A percentile compares a stretch with the other conserved stretches of the same genome.
These are phyloP conservation scores for Nasonia giraulti DNA, from an alignment of 1,140 invertebrate genomes.

Conservation along the genomic window DNA sequence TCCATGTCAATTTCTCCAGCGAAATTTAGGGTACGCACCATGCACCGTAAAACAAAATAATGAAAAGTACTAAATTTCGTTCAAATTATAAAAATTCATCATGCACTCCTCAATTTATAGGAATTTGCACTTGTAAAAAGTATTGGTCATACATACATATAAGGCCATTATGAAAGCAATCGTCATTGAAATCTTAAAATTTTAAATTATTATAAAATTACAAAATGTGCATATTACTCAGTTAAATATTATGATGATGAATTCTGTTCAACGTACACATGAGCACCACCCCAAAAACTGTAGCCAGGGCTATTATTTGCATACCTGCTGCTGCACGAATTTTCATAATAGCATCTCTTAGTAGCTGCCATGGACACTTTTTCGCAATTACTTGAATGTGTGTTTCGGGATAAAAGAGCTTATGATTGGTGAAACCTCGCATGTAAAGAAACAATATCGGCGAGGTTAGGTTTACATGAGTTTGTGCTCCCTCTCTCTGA, in stretches of 20 bases:
- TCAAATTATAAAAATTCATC: constrained; percentile 19
- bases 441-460: constrained; percentile 12
- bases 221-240: constrained; percentile 17
- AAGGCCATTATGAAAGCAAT: constrained; percentile 8
- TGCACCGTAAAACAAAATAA: constrained; percentile 31
- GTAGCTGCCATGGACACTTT: constrained; percentile 59
- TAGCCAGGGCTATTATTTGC: constrained; percentile 15
- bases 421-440: not conserved
- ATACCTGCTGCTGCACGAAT: constrained; percentile 1
- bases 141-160: constrained; percentile 7
- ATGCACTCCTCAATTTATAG: not conserved
- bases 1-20: not conserved
- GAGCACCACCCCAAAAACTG: not conserved
- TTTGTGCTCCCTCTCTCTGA: not conserved
- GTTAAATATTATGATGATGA: constrained; percentile 7
- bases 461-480: constrained; percentile 1
- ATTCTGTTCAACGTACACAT: constrained; percentile 8
- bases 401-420: constrained; percentile 6
- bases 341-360: constrained; percentile 51
- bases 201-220: constrained; percentile 37
- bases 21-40: constrained; percentile 12
- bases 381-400: constrained; percentile 15
- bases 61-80: constrained; percentile 3
- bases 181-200: constrained; percentile 13
- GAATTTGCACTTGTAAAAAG: constrained; percentile 5